Evolutionary conservation across 2,888 invertebrate species (phyloP), one percentile per base, ranked within the genome.

Genomic region (Epsilonema sp.): DNA sequence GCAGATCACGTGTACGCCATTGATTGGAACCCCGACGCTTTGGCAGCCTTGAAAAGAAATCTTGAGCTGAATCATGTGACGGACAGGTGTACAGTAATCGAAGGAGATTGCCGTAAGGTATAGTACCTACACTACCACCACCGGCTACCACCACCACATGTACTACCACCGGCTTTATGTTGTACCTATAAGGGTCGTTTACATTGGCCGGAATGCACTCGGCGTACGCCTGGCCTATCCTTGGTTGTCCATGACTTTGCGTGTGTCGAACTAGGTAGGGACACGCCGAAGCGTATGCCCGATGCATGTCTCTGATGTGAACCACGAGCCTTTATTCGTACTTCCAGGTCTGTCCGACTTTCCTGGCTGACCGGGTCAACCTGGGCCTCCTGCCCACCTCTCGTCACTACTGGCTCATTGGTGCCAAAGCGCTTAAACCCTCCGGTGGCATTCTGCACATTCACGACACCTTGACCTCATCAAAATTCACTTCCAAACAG

Each of bases 11-110:
- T 75, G 1, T 68, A 72, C 58, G 74, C 74, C 3, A 73, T 74
- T 61, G 75, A 75, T 56, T 74, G 74, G 75, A 75, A 75, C 61
- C 72, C 72, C 16, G 65, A 65, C 51, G 71, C 74, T 21, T 63
- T 72, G 8, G 62, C 66, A 51, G 71, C 72, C 36, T 53, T 58
- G 38, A 42, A 53, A 22, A 26, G 56, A 36, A 58, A 54, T 47
- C 49, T 56, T 4, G 51, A 50, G 26, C 50, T 53, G 22, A 58
- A 58, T 45, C 42, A 52, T 21, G 54, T 58, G 5, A 53, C 52
- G n/a, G 54, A 57, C 22, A 43, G 51, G n/a, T 67, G 68, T 48
- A 56, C 57, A 26, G 57, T 70, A 22, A 58, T 70, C 51, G 56
- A 60, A 44, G 75, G 75, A 11, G 74, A 75, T 55, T 73, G 73